These are phyloP conservation scores for Agrotis exclamationis DNA, from an alignment of 2,888 invertebrate species.

Conservation along the genomic window DNA sequence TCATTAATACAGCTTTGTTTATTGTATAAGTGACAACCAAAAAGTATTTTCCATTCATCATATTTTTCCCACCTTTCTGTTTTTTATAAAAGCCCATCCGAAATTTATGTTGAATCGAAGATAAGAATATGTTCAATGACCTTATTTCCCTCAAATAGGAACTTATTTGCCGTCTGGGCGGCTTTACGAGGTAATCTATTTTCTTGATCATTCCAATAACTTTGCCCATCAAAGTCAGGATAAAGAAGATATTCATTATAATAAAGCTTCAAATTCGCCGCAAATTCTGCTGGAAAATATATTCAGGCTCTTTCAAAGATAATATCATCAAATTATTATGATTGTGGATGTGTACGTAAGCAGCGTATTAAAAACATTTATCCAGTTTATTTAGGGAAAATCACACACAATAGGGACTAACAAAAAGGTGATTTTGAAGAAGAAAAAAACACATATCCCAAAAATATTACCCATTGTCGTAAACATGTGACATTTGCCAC, in stretches of 20 bases:
- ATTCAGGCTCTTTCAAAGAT: slow-evolving; percentile 4
- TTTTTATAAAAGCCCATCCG: slow-evolving; percentile 5
- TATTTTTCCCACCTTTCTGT: slow-evolving; percentile 10
- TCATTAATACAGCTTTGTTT: not conserved
- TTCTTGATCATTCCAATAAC: slow-evolving; percentile 49
- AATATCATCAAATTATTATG: not conserved
- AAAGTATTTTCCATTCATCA: not conserved
- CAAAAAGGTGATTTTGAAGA: slow-evolving; percentile 32
- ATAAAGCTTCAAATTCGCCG: slow-evolving; percentile 17
- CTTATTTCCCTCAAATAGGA: slow-evolving; percentile 53
- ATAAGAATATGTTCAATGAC: slow-evolving; percentile 43
- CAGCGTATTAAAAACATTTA: slow-evolving; percentile 24
- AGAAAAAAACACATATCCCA: slow-evolving; percentile 35
- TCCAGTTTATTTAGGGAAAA: slow-evolving; percentile 24
- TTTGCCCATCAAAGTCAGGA: slow-evolving; percentile 44
- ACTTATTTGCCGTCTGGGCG: slow-evolving; percentile 55
- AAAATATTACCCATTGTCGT: slow-evolving; percentile 56
- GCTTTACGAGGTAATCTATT: slow-evolving; percentile 51
- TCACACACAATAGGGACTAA: slow-evolving; percentile 27
- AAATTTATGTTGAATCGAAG: slow-evolving; percentile 41
- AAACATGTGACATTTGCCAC: slow-evolving; percentile 58
- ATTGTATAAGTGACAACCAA: not conserved
- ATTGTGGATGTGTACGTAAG: not conserved
- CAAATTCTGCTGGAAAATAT: not conserved
- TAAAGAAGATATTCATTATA: slow-evolving; percentile 39